These are phyloP conservation scores for Decapterus maruadsi DNA, from an alignment of 2,797 vertebrate species.

Conservation along the genomic window DNA sequence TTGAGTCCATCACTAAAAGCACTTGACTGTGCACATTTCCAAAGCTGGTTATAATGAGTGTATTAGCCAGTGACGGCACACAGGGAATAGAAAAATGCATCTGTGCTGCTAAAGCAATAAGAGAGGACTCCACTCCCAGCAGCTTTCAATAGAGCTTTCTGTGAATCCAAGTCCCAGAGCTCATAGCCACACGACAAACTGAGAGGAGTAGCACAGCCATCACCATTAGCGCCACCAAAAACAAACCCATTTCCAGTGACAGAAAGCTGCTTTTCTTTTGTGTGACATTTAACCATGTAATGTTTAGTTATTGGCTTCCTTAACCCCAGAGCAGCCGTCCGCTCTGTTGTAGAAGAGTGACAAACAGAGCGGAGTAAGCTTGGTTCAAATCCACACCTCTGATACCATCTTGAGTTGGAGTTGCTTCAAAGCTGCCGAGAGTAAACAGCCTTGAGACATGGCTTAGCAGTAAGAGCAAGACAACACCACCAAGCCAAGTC, in stretches of 20 bases:
- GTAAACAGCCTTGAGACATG: constrained; percentile 76
- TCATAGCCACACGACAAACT: constrained; percentile 65
- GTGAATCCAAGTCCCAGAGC: constrained; percentile 70
- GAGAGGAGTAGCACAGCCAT: constrained; percentile 46
- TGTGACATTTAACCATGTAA: constrained; percentile 56
- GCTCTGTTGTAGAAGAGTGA: constrained; percentile 34
- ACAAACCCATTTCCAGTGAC: constrained; percentile 51
- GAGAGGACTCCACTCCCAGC: constrained; percentile 69
- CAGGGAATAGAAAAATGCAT: constrained; percentile 75
- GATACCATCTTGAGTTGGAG: constrained; percentile 76
- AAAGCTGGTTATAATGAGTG: constrained; percentile 78
- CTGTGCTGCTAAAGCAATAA: constrained; percentile 70
- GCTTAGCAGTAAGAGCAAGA: constrained; percentile 70
- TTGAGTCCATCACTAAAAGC: constrained; percentile 69
- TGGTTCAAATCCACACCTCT: constrained; percentile 66
- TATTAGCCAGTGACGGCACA: constrained; percentile 75
- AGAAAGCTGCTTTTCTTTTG: constrained; percentile 32
- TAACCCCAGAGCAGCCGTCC: constrained; percentile 28
- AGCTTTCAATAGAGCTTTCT: constrained; percentile 74
- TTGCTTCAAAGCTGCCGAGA: constrained; percentile 73
- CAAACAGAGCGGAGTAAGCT: constrained; percentile 42
- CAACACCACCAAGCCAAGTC: constrained; percentile 61
- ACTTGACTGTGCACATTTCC: constrained; percentile 69
- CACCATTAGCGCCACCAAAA: constrained; percentile 54
- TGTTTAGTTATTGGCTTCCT: constrained; percentile 51